Base-by-base conservation (phyloP, 2,113 vertebrate species). In the Barbus barbus region DNA sequence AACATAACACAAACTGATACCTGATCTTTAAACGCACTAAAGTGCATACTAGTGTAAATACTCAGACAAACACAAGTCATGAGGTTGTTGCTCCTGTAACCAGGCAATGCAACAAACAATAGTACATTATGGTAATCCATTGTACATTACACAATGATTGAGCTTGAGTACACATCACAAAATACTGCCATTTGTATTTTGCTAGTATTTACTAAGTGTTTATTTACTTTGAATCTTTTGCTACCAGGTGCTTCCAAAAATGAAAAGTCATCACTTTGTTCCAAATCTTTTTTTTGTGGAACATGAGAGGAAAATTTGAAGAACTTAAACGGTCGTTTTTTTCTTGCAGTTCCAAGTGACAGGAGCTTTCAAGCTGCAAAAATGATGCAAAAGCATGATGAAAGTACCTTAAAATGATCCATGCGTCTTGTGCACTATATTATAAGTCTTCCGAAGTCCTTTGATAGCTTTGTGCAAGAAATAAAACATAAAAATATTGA, bases 1-100 rank as follows among this genome's bases (percentile, higher is more conserved):
- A 60, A 24, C 33, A 38, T 46, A 46, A 46, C 33, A 38, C 38
- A 46, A 63, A 80, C n/a, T 22, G 14, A 63, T 22, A 79, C 36
- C 60, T 65, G 58, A 80, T 80, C 8, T 44, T 22, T 65, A 16
- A 79, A 63, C 48, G 36, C 28, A 14, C 33, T 33, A 28, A 80
- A 65, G 24, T 16, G 38, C 28, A 61, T 8, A 61, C 20, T 63
- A 63, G n/a, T 41, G 22, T 31, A 44, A 44, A 24, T 24, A 65
- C 78, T n/a, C 5, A 28, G 22, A 65, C n/a, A 63, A 33, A n/a
- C 26, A 4, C 9, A 31, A 41, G 56, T 78, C 12, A 78, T 3
- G 22, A 18, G 53, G 41, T 5, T 24, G 22, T 18, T 60, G 33
- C 38, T n/a, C 22, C 5, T 78, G 56, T n/a, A 38, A 24, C 75